Base-by-base conservation (phyloP, 2,888 invertebrate species). In the Lomographa bimaculata region DNA sequence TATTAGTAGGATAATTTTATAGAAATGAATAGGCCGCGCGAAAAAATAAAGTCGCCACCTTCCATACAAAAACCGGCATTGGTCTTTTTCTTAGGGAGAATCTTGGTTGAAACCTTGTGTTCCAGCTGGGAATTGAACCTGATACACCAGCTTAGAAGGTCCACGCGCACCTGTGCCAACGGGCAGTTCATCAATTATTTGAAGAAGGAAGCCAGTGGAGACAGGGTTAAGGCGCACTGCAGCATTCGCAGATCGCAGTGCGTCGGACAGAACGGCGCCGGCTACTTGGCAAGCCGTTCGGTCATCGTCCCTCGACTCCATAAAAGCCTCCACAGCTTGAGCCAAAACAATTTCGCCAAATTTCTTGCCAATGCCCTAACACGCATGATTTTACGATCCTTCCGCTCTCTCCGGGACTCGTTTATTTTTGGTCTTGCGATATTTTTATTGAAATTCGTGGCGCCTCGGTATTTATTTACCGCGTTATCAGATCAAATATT, bases 321-420 rank as follows among this genome's bases (percentile, higher is more conserved):
- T 85, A 85, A 87, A 85, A 83, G 84, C 84, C 85, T 85, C 68
- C 67, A 64, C 71, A 75, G 66, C 66, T 61, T 64, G 68, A 74
- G 77, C 89, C 89, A 87, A 87, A 86, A 85, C 86, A 86, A 87
- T 89, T 89, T 82, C 72, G 71, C 79, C 81, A 79, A 86, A 84
- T 79, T 80, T 79, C 85, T 79, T 82, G 79, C 79, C 76, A 80
- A 72, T 64, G 66, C 74, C 79, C 73, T 72, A 78, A 75, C 79
- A 84, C 80, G 81, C 83, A 79, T 79, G 78, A 74, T 71, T 86
- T 85, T 86, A 85, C 78, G 80, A 81, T 69, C 80, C 64, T 71
- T 67, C 62, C 68, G 66, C 54, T 70, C 55, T 62, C 54, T 62
- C 59, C 50, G 58, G 60, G 57, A 57, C 57, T 66, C 72, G 70